Evolutionary conservation across 53 echinoderm and acorn worm genomes (phyloP), one percentile per base, ranked within the genome.

Genomic region (Stichopus horrens): DNA sequence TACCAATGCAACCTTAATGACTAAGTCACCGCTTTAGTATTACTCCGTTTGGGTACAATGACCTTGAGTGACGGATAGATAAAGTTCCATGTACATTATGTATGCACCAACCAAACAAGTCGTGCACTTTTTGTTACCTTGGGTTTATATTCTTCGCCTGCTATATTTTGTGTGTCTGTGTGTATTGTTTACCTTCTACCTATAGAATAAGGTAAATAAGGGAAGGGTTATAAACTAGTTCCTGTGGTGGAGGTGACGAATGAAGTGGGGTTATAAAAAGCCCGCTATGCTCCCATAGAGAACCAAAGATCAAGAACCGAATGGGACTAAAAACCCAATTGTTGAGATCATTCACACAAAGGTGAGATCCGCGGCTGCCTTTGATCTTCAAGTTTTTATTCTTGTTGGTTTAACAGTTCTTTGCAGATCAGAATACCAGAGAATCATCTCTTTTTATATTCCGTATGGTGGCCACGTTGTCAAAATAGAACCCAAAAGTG

Each of bases 211-310:
- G 19, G 71, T 71, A 71, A 71, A 71, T 20, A 71, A 13, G 19
- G 14, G 18, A 18, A 13, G 14, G 71, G 5, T 71, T 71, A 18
- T 71, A 71, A 71, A 71, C 71, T 18, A 20, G 71, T 71, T 71
- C 71, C 71, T 58, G n/a, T 58, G 81, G 53, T 76, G 4, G 9
- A 76, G 14, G 57, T 56, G 81, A 58, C 81, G 81, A 81, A 57
- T 81, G 81, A 71, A 81, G 81, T 81, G 81, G 77, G 58, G 81
- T 55, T 81, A n/a, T 56, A 56, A 81, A 37, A 81, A 58, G 71
- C 71, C 21, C n/a, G 0, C 37, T 37, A 37, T 37, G 37, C 37
- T 63, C 10, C 63, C 18, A 71, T 16, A 18, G 71, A 18, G 18
- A 16, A 13, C 18, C n/a, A 71, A 71, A 71, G 22, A 4, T 56